Percentiles rank a stretch among this genome's conserved stretches.
Evolutionary conservation across 2,888 invertebrate genomes (phyloP).

Genomic region (Caenorhabditis uteleia): DNA sequence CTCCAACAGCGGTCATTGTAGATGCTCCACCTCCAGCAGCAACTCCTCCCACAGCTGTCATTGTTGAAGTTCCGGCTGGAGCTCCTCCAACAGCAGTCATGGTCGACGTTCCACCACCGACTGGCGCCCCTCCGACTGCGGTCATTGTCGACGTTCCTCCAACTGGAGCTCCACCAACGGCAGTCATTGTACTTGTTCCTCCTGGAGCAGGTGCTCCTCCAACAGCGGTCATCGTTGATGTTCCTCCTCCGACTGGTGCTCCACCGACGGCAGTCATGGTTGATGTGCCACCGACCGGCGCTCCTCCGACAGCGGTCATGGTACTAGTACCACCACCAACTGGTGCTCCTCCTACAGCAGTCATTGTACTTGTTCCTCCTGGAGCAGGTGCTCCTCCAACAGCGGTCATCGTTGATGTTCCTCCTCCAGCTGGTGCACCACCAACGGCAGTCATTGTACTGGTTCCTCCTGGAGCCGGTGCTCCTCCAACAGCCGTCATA

Average conservation of each 20-base stretch:
- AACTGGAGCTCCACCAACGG: constrained; percentile 12
- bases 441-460: constrained; percentile 19
- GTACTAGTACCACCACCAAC: constrained; percentile 23
- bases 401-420: constrained; percentile 52
- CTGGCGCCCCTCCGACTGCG: constrained; percentile 5
- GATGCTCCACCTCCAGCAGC: constrained; percentile 18
- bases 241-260: constrained; percentile 26
- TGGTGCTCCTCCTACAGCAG: constrained; percentile 13
- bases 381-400: constrained; percentile 52
- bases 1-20: constrained; percentile 12
- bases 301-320: constrained; percentile 37
- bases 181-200: constrained; percentile 6
- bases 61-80: constrained; percentile 28
- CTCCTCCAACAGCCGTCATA: constrained; percentile 10
- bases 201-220: constrained; percentile 24
- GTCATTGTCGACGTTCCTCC: constrained; percentile 6
- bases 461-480: constrained; percentile 6
- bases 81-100: constrained; percentile 13
- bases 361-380: constrained; percentile 16
- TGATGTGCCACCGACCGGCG: constrained; percentile 11
- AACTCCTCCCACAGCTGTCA: constrained; percentile 44
- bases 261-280: constrained; percentile 35
- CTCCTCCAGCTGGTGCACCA: constrained; percentile 22
- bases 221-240: constrained; percentile 52
- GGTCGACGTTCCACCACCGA: constrained; percentile 6